phyloP scores from a whole-genome alignment of 2,113 vertebrate genomes.

The Cyprinus carpio region DNA sequence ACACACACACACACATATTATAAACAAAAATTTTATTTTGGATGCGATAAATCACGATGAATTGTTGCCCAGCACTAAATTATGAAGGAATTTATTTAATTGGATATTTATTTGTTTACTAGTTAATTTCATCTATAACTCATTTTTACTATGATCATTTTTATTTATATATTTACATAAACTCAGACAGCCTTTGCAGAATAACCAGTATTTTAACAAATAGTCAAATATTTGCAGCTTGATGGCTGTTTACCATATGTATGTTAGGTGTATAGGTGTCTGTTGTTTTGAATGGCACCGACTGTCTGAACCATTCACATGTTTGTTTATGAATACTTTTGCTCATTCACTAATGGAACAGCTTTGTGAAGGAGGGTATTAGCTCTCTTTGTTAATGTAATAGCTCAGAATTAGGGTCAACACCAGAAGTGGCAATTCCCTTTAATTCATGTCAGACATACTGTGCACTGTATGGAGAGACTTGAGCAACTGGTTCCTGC shows the following conservation, averaged over 20 bases:
- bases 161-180: not conserved
- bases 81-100: no score
- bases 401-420: constrained; percentile 21
- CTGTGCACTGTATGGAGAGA: constrained; percentile 24
- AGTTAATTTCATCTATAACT: not conserved
- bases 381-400: constrained; percentile 8
- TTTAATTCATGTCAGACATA: constrained; percentile 12
- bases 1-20: no score
- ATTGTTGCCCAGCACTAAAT: no score
- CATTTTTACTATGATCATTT: not conserved
- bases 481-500: constrained; percentile 25
- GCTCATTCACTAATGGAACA: constrained; percentile 17
- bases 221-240: not conserved
- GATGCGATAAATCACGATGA: no score
- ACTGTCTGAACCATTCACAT: not conserved
- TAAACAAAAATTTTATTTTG: no score
- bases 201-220: not conserved
- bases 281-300: constrained; percentile 4
- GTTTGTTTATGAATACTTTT: constrained; percentile 3
- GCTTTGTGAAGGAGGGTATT: not conserved
- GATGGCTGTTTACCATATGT: constrained; percentile 13
- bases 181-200: not conserved
- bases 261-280: not conserved
- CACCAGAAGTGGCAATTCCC: constrained; percentile 6
- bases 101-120: no score